Evolutionary conservation across 1,140 invertebrate genomes (phyloP).

Genomic region (Drosophila lacteicornis): DNA sequence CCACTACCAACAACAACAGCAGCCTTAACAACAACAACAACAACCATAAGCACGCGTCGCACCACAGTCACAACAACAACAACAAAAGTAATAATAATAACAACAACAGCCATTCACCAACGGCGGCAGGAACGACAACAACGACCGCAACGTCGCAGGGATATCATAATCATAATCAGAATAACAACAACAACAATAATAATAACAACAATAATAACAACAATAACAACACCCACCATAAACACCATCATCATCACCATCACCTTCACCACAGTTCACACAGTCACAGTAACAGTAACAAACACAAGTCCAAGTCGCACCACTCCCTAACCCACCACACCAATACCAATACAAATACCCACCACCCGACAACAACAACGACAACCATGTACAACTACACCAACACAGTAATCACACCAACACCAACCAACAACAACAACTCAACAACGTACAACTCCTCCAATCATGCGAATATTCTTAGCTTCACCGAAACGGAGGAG

Average conservation of each 20-base stretch:
- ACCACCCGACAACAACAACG: conserved; percentile 29
- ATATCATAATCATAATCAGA: conserved; percentile 56
- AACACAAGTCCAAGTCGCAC: conserved; percentile 66
- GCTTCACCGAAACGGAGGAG: conserved; percentile 91
- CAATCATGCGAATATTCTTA: conserved; percentile 86
- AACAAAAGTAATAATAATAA: conserved; percentile 30
- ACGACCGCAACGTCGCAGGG: conserved; percentile 66
- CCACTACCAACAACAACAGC: conserved; percentile 69
- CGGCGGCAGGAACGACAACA: conserved; percentile 42
- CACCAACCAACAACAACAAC: conserved; percentile 64
- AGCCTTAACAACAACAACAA: conserved; percentile 64
- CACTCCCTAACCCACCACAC: conserved; percentile 50
- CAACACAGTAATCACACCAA: conserved; percentile 48
- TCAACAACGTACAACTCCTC: conserved; percentile 80
- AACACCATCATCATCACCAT: conserved; percentile 38
- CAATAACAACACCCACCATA: conserved; percentile 39
- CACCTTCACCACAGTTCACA: conserved; percentile 13
- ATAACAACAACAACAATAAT: conserved; percentile 37
- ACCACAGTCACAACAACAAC: conserved; percentile 51
- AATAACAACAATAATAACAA: conserved; percentile 37
- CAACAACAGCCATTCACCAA: conserved; percentile 57
- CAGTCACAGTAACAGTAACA: conserved; percentile 56
- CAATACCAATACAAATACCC: conserved; percentile 32
- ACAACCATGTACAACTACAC: conserved; percentile 30
- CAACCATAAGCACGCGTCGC: conserved; percentile 54